Evolutionary conservation across 2,113 vertebrate species (phyloP).

Genomic region (Bubo scandiacus): DNA sequence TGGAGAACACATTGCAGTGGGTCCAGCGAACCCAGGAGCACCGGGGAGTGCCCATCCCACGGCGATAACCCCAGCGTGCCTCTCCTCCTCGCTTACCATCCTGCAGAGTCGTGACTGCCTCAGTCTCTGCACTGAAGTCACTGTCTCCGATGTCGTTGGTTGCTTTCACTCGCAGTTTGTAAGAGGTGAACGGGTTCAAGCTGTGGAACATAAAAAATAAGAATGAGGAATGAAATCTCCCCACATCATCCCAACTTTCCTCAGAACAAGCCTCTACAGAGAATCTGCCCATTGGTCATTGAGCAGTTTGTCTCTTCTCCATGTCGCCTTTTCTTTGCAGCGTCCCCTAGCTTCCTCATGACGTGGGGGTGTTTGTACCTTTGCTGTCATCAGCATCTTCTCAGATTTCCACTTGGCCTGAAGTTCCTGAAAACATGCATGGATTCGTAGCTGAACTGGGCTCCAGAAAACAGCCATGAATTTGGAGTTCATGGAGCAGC

Average conservation of each 20-base stretch:
- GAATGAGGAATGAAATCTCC: neutral
- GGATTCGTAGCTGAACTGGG: rapidly evolving
- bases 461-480: neutral
- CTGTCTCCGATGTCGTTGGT: constrained; percentile 96
- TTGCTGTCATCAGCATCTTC: neutral
- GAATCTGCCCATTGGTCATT: neutral
- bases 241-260: neutral
- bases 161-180: constrained; percentile 92
- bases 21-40: neutral
- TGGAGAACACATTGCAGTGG: neutral
- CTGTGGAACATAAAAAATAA: constrained; percentile 53
- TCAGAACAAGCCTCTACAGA: neutral
- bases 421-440: neutral
- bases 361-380: neutral
- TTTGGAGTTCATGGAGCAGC: neutral
- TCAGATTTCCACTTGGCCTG: neutral
- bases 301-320: neutral
- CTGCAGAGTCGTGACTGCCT: constrained; percentile 90
- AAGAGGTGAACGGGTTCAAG: constrained; percentile 92
- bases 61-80: rapidly evolving
- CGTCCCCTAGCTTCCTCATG: neutral
- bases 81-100: constrained; percentile 82
- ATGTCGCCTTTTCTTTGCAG: rapidly evolving
- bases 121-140: constrained; percentile 85
- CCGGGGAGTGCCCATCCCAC: rapidly evolving